Conservation (phyloP, 1,140 invertebrate species). For the Drosophila truncata region DNA sequence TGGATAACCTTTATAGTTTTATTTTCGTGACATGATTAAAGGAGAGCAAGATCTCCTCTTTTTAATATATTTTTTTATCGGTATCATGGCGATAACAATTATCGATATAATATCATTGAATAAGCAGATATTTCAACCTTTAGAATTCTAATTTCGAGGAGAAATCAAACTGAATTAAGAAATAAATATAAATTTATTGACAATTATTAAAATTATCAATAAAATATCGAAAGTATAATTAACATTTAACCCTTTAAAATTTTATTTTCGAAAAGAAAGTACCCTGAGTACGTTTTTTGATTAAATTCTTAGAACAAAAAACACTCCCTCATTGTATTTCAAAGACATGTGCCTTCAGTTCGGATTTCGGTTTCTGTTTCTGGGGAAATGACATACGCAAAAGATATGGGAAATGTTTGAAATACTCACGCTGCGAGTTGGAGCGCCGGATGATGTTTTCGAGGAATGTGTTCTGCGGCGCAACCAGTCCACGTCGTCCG, state of each 20-base stretch:
- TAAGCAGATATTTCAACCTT: background rate
- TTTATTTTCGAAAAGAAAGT: background rate
- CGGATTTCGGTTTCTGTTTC: background rate
- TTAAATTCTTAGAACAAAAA: background rate
- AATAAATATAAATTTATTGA: background rate
- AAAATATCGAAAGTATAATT: background rate
- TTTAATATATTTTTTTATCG: no score
- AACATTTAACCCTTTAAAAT: background rate
- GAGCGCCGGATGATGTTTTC: conserved; percentile 99
- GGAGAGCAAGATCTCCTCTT: no score
- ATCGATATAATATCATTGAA: no score
- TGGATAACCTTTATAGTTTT: no score
- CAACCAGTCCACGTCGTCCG: conserved; percentile 98
- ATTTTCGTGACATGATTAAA: no score
- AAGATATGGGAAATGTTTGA: background rate
- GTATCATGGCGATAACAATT: no score
- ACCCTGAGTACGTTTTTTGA: background rate
- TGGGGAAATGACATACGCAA: background rate
- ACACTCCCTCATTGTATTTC: background rate
- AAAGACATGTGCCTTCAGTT: background rate
- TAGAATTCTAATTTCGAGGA: background rate
- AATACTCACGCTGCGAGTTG: conserved; percentile 97
- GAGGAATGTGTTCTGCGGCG: conserved; percentile 99
- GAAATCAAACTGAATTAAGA: background rate
- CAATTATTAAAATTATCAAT: background rate